Evolutionary conservation across 2,113 vertebrate species (phyloP).

Genomic region (Corvus hawaiiensis): DNA sequence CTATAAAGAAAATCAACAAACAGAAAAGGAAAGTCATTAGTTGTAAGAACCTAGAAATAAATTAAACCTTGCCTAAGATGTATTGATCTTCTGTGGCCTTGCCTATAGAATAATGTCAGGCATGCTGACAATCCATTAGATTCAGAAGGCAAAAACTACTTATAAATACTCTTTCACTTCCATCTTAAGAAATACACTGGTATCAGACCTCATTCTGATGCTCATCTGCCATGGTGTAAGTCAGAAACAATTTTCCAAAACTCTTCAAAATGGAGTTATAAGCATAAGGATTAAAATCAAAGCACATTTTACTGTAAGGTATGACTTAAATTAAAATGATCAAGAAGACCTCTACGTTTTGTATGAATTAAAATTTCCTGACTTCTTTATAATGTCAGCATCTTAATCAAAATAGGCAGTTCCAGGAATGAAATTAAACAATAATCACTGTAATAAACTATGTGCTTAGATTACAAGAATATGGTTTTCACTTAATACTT

Average conservation of each 20-base stretch:
- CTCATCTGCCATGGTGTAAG: neutral
- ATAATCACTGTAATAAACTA: neutral
- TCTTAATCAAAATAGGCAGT: slow-evolving; percentile 14
- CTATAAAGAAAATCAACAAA: slow-evolving; percentile 68
- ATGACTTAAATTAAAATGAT: slow-evolving; percentile 8
- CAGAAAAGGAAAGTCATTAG: slow-evolving; percentile 74
- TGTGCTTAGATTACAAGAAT: neutral
- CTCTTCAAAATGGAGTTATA: neutral
- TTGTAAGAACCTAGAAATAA: slow-evolving; percentile 77
- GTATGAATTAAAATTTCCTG: slow-evolving; percentile 13
- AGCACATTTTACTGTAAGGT: neutral
- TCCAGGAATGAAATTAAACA: neutral
- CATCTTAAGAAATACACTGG: slow-evolving; percentile 43
- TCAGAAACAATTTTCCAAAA: neutral
- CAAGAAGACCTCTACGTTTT: neutral
- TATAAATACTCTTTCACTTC: slow-evolving; percentile 63
- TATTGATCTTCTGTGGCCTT: slow-evolving; percentile 77
- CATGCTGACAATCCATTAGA: slow-evolving; percentile 73
- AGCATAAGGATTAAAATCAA: slow-evolving; percentile 5
- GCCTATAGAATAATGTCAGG: slow-evolving; percentile 77
- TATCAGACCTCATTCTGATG: slow-evolving; percentile 19
- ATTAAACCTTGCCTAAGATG: slow-evolving; percentile 79
- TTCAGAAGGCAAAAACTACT: slow-evolving; percentile 72
- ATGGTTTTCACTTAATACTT: neutral
- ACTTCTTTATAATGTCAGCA: neutral